Evolutionary conservation across 2,888 invertebrate genomes (phyloP), one percentile per base, ranked within the genome.

Genomic region (Eupithecia vulgata): DNA sequence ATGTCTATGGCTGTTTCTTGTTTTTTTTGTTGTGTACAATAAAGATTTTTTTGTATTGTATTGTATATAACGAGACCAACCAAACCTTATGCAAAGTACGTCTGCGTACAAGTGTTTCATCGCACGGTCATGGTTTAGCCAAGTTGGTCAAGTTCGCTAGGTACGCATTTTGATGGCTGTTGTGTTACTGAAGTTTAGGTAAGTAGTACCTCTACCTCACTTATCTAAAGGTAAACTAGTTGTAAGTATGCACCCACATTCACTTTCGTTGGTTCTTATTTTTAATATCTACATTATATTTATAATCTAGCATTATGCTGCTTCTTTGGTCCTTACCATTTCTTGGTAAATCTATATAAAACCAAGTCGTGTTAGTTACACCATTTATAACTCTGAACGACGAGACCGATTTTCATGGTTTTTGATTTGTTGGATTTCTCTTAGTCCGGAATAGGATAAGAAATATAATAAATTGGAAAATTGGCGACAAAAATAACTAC

Each of bases 91-190:
- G 52, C n/a, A 6, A 48, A 8, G 7, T 52, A 52, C 48, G 48
- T n/a, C n/a, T 70, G 45, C 45, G 71, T 67, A 52, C 69, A 67
- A 52, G 64, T 66, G 67, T 76, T 77, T 73, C 71, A 73, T 68
- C 70, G 69, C 72, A 76, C 67, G 75, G 75, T 76, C 75, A 78
- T 75, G 79, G 78, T 78, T 77, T 79, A 74, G 62, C 57, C 73
- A 78, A 76, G 70, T 76, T 75, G 78, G 74, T 76, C 78, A 78
- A 78, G 76, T 78, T 76, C 72, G 52, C 71, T 69, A 71, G n/a
- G n/a, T 30, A 30, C 76, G 45, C 57, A 62, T 73, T 68, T 72
- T 35, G 70, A 74, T 67, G 75, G 67, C 71, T 76, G 71, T 68
- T 61, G 48, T 48, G 52, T 61, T 67, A 52, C 40, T 61, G 35